phyloP scores from a whole-genome alignment of 2,797 vertebrate genomes.

The Halcyon badia region DNA sequence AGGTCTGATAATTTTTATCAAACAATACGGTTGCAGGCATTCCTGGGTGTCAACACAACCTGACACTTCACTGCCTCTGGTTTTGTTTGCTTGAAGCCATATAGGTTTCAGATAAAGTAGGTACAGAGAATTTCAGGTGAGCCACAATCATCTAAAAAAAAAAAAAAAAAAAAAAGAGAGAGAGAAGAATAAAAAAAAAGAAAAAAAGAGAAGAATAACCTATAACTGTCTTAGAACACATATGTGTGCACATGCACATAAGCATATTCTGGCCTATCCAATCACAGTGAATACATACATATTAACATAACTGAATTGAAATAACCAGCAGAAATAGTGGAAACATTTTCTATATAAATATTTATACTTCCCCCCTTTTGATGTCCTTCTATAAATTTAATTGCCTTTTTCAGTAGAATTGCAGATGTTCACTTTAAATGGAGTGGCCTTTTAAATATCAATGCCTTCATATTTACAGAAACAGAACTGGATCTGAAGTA shows the following conservation, averaged over 20 bases:
- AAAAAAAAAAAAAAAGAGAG: background rate
- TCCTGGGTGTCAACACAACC: background rate
- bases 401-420: background rate
- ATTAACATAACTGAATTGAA: background rate
- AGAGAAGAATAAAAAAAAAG: background rate
- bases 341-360: background rate
- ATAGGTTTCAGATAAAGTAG: background rate
- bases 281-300: accelerated
- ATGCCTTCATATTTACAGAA: background rate
- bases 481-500: background rate
- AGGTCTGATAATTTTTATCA: background rate
- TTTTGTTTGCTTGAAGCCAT: background rate
- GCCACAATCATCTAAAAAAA: accelerated
- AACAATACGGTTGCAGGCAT: background rate
- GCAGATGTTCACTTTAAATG: background rate
- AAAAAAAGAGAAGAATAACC: background rate
- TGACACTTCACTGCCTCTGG: background rate
- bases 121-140: background rate
- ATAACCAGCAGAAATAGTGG: background rate
- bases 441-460: background rate
- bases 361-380: background rate
- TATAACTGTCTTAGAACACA: background rate
- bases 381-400: background rate
- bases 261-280: background rate
- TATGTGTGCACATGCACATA: background rate